These are phyloP conservation scores for Ostrea denselamellosa DNA, from an alignment of 1,140 invertebrate genomes.

Conservation along the genomic window DNA sequence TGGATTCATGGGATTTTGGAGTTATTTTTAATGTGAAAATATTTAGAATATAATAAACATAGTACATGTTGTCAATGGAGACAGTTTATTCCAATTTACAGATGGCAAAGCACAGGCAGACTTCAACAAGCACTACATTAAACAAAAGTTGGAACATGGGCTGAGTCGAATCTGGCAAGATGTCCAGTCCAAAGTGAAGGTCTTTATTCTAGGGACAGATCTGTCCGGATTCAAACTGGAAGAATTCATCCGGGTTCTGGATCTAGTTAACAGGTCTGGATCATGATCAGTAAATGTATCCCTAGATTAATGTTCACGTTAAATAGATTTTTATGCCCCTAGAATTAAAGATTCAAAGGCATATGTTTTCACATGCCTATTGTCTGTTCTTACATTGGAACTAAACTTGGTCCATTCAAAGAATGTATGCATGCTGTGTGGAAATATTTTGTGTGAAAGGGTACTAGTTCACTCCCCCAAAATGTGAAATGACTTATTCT, in stretches of 20 bases:
- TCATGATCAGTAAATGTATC: not conserved
- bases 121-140: conserved; percentile 88
- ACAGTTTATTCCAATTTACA: not conserved
- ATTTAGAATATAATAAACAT: no score
- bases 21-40: no score
- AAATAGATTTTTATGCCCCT: no score
- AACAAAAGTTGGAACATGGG: conserved; percentile 93
- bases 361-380: no score
- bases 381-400: no score
- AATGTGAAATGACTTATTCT: no score
- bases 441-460: no score
- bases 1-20: not conserved
- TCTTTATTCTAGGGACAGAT: conserved; percentile 87
- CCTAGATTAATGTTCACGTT: no score
- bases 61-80: not conserved
- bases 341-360: no score
- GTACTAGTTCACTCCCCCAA: no score
- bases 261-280: conserved; percentile 87
- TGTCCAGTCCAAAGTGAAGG: conserved; percentile 91
- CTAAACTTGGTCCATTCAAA: no score
- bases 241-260: conserved; percentile 94
- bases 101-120: conserved; percentile 31
- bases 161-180: conserved; percentile 94
- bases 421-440: no score
- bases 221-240: conserved; percentile 94